A percentile compares a stretch with the other conserved stretches of the same genome.
Evolutionary conservation across 1,140 invertebrate genomes (phyloP).

Genomic region (Meloidogyne floridensis): DNA sequence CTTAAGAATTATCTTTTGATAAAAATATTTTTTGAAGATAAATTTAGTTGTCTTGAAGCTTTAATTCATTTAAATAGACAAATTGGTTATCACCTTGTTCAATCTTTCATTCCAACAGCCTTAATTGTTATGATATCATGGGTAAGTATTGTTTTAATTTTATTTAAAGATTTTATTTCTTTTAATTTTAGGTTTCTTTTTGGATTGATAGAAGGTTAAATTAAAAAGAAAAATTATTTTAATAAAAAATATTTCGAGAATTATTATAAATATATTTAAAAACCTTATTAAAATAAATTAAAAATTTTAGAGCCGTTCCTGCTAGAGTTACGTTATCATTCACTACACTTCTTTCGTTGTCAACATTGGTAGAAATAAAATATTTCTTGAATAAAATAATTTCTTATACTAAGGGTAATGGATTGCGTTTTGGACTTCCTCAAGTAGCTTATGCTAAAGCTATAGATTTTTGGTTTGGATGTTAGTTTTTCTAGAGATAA

Average conservation of each 20-base stretch:
- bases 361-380: conserved; percentile 51
- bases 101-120: conserved; percentile 81
- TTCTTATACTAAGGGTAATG: conserved; percentile 44
- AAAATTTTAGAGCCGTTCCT: conserved; percentile 53
- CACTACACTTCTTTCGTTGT: conserved; percentile 60
- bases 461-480: conserved; percentile 53
- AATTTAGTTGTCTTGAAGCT: conserved; percentile 73
- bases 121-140: conserved; percentile 83
- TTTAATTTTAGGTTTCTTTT: conserved; percentile 55
- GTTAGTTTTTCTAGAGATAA: conserved; percentile 20
- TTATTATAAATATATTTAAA: too few relatives aligned
- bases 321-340: conserved; percentile 62
- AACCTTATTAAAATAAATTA: not conserved
- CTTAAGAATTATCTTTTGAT: not conserved
- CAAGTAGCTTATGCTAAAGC: conserved; percentile 54
- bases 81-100: conserved; percentile 82
- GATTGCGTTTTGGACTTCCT: conserved; percentile 49
- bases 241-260: not conserved
- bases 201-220: conserved; percentile 60
- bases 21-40: conserved; percentile 67
- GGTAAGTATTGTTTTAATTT: conserved; percentile 69
- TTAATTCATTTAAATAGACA: conserved; percentile 81
- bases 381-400: not conserved
- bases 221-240: not conserved
- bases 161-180: not conserved